Evolutionary conservation across 1,140 invertebrate genomes (phyloP).

Genomic region (Polypedilum vanderplanki): DNA sequence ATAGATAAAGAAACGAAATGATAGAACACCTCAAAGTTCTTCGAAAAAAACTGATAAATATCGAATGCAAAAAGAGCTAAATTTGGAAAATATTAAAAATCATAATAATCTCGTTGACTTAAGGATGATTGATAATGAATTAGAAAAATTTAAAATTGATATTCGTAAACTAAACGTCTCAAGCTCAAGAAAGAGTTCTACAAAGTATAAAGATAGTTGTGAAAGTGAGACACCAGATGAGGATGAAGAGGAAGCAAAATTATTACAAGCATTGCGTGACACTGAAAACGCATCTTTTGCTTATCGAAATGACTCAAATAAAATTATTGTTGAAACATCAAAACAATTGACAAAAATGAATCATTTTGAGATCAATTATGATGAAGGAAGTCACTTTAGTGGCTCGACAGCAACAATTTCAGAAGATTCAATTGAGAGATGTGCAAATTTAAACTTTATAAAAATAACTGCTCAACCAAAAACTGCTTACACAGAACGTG

Average conservation of each 20-base stretch:
- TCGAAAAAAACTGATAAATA: not conserved
- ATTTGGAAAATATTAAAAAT: slow-evolving; percentile 5
- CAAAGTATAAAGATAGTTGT: slow-evolving; percentile 14
- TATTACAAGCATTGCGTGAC: not conserved
- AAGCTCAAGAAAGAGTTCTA: not conserved
- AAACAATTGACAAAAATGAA: not conserved
- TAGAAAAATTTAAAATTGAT: not conserved
- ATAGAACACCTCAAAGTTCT: not conserved
- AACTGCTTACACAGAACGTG: not conserved
- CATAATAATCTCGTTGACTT: not conserved
- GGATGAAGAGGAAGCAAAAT: not conserved
- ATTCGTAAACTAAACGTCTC: not conserved
- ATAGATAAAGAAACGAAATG: not conserved
- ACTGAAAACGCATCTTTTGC: not conserved
- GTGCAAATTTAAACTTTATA: not conserved
- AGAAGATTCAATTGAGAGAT: not conserved
- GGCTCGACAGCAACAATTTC: slow-evolving; percentile 10
- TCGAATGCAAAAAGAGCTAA: not conserved
- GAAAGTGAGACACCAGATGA: not conserved
- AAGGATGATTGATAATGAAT: not conserved
- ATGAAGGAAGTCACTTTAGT: slow-evolving; percentile 12
- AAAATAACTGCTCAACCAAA: not conserved
- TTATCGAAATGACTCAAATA: not conserved
- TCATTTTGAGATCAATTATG: not conserved
- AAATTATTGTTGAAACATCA: slow-evolving; percentile 17